Base-by-base conservation (phyloP, 1,140 invertebrate species). In the Bursaphelenchus mucronatus region DNA sequence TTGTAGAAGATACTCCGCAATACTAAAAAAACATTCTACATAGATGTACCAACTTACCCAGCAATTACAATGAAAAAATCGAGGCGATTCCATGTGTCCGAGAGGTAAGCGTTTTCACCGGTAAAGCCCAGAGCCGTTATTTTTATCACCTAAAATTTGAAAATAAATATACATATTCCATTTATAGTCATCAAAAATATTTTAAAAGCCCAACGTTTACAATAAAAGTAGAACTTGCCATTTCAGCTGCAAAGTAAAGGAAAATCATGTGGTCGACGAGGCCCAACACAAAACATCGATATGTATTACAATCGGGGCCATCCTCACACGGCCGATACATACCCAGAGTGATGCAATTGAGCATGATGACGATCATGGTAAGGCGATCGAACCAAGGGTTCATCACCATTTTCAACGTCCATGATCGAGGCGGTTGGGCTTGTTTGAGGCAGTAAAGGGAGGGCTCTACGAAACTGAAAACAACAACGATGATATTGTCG, bases 331-430 rank as follows among this genome's bases (percentile, higher is more conserved):
- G 95, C 83, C 96, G 90, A 83, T 98, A 98, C 95, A 98, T 97
- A 49, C 95, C 95, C 68, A 99, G 86, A 0, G 96, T 99, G 54
- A 98, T 88, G 84, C 96, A 99, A 86, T 99, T 99, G 70, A 98
- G 85, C 58, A 99, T 84, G 75, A 99, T 99, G 19, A 98, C 92
- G 84, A 94, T 85, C 90, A 99, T 98, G 78, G 92, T 96, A 69
- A 97, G 85, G 66, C 94, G 87, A 85, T 99, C 96, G 86, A 98
- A 99, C 94, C 95, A 98, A 83, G 92, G 91, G 89, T 94, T 96
- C 52, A 91, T 94, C 83, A 96, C 94, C 83, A 94, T 89, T 71
- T 87, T 88, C 70, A 97, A 87, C 84, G 92, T 95, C 89, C 89
- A 91, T 83, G 88, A 90, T 79, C 93, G 86, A 41, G 91, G 88